Base-by-base conservation (phyloP, 2,797 vertebrate genomes). In the Poecile montanus region DNA sequence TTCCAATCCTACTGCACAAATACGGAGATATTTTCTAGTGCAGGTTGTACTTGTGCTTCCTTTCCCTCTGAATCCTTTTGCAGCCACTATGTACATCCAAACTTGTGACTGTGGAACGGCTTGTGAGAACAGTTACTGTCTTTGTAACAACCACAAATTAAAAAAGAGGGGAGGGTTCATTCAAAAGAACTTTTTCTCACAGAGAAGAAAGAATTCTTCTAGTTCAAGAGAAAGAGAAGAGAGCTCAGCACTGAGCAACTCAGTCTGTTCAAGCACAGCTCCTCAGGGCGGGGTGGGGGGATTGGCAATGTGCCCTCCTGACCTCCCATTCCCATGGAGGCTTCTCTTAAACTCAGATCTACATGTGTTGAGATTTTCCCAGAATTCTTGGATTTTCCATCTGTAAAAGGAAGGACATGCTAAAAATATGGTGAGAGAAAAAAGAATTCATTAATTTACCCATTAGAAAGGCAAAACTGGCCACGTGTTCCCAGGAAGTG, bases 231-330 rank as follows among this genome's bases (percentile, higher is more conserved):
- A 83, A 80, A 34, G 51, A 71, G 16, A 76, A 61, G 72, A 56
- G 21, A 60, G 7, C 16, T 89, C 38, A 73, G 40, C 13, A 4
- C 17, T 1, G 0, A 60, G 73, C 19, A 44, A 25, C 17, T 63
- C 23, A 7, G n/a, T 23, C 48, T 70, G 36, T 34, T 60, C 47
- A 50, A 42, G 22, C 5, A 14, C 11, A 67, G 61, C 15, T 70
- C 34, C 30, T 42, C 18, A 1, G 77, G 44, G 17, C 20, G 19
- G 74, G 45, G 4, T 6, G 7, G 7, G 15, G 42, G 26, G 26
- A 23, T 4, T 7, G 5, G 32, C 3, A 0, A 44, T 18, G 2
- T 0, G 1, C n/a, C n/a, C 21, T 63, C n/a, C 47, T 30, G 11
- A 34, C 13, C 2, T 70, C 40, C 56, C 13, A 6, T 12, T 17